Evolutionary conservation across 2,113 vertebrate species (phyloP).

Genomic region (Oryzias celebensis): DNA sequence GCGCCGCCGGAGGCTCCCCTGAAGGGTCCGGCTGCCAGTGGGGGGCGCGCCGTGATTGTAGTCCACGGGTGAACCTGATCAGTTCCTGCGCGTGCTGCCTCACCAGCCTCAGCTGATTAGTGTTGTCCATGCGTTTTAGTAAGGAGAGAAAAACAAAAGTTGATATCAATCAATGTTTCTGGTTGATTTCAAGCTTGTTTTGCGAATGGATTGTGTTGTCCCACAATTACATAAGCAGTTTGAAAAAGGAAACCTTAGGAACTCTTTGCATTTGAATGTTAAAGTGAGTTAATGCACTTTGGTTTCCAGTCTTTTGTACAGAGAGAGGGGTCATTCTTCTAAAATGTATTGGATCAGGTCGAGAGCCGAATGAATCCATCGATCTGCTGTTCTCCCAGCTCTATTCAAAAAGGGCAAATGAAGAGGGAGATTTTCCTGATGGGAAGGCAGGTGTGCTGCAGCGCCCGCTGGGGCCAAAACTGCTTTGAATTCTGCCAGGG

Average conservation of each 20-base stretch:
- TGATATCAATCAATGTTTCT: not conserved
- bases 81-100: constrained; percentile 43
- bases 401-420: constrained; percentile 7
- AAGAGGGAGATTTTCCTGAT: constrained; percentile 36
- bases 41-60: constrained; percentile 88
- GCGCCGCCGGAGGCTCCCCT: not conserved
- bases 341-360: constrained; percentile 1
- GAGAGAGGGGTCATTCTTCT: not conserved
- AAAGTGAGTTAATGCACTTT: not conserved
- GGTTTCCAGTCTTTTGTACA: not conserved
- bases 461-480: constrained; percentile 44
- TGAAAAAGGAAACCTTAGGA: too few relatives aligned
- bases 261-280: too few relatives aligned
- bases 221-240: too few relatives aligned
- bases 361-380: constrained; percentile 10
- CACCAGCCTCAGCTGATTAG: constrained; percentile 14
- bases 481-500: constrained; percentile 42
- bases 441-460: constrained; percentile 29
- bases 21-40: constrained; percentile 70
- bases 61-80: constrained; percentile 88
- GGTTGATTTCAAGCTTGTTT: too few relatives aligned
- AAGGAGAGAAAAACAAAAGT: not conserved
- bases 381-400: constrained; percentile 15
- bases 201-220: too few relatives aligned
- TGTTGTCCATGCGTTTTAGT: not conserved